These are phyloP conservation scores for Ostrea denselamellosa DNA, from an alignment of 1,140 invertebrate genomes.

Conservation along the genomic window DNA sequence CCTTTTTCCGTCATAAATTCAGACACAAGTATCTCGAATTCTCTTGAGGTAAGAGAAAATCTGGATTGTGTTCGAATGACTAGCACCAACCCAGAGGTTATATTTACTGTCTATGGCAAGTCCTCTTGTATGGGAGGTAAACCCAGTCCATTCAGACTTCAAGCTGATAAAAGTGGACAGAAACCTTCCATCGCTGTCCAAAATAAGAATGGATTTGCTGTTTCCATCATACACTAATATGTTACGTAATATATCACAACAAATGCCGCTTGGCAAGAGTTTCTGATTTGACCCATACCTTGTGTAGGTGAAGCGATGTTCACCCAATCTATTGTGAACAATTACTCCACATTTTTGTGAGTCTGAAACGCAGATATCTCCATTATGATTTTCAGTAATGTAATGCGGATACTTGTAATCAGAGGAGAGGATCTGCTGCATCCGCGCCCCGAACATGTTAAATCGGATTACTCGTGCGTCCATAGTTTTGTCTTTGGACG, in stretches of 20 bases:
- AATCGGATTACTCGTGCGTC: neutral
- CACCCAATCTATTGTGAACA: neutral
- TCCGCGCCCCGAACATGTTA: neutral
- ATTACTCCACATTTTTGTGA: neutral
- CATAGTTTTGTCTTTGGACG: neutral
- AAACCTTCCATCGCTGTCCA: neutral
- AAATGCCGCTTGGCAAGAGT: neutral
- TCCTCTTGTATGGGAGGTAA: neutral
- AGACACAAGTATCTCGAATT: neutral
- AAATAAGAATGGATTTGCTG: neutral
- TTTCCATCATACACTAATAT: neutral
- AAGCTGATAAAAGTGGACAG: neutral
- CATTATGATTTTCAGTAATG: neutral
- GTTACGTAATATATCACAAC: neutral
- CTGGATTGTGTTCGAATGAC: neutral
- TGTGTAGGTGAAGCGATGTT: neutral
- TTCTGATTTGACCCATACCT: neutral
- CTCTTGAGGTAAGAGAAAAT: neutral
- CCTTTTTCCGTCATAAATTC: neutral
- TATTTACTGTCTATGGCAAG: neutral
- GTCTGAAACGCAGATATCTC: constrained; percentile 1
- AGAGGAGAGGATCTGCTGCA: neutral
- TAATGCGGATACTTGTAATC: neutral
- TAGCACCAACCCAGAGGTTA: neutral
- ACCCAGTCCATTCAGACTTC: neutral